phyloP scores from a whole-genome alignment of 1,140 invertebrate genomes.

The Maconellicoccus hirsutus region DNA sequence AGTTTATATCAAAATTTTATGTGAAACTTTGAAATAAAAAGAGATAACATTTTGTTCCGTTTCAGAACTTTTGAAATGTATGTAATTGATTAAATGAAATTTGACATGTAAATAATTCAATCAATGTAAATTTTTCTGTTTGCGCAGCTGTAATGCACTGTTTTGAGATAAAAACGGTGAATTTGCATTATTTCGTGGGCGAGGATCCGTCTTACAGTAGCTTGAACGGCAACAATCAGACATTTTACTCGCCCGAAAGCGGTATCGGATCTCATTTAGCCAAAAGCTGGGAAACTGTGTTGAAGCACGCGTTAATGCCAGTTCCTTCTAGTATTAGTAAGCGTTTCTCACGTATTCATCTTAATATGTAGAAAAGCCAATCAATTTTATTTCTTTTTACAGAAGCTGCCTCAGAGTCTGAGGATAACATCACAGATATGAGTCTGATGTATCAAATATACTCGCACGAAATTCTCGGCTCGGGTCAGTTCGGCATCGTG shows the following conservation, averaged over 20 bases:
- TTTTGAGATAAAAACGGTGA: constrained; percentile 75
- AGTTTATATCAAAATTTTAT: too few species aligned
- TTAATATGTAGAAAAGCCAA: too few species aligned
- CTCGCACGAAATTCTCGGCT: constrained; percentile 92
- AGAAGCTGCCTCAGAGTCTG: constrained; percentile 40
- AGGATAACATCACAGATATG: constrained; percentile 69
- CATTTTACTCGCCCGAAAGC: constrained; percentile 53
- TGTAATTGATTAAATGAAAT: too few species aligned
- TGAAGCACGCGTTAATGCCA: constrained; percentile 88
- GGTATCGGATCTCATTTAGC: constrained; percentile 80
- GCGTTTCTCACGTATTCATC: too few species aligned
- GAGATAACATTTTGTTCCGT: too few species aligned
- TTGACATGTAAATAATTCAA: too few species aligned
- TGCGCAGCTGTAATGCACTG: constrained; percentile 71
- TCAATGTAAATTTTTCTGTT: too few species aligned
- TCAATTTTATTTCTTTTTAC: not conserved
- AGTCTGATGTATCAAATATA: constrained; percentile 88
- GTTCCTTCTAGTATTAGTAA: constrained; percentile 48
- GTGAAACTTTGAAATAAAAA: too few species aligned
- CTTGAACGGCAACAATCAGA: constrained; percentile 29
- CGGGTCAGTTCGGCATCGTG: constrained; percentile 96
- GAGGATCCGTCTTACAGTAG: constrained; percentile 48
- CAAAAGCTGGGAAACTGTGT: constrained; percentile 85
- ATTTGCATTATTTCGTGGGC: constrained; percentile 78
- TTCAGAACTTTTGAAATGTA: too few species aligned